phyloP scores from a whole-genome alignment of 2,113 vertebrate genomes.

The Saccopteryx leptura region DNA sequence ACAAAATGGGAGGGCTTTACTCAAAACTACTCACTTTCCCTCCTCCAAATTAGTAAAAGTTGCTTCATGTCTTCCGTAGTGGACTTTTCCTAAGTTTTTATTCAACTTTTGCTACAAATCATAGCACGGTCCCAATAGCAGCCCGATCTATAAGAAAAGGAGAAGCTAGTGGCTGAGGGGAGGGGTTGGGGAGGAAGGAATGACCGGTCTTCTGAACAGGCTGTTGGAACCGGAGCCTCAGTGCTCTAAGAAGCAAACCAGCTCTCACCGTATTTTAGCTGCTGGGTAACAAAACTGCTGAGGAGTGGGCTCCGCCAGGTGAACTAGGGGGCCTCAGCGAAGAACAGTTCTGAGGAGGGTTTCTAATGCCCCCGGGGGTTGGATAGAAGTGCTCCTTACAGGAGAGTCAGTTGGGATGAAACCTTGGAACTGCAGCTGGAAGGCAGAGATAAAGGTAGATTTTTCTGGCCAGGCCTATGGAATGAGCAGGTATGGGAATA shows the following conservation, averaged over 20 bases:
- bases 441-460: neutral
- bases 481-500: neutral
- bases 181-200: fast-evolving
- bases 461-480: neutral
- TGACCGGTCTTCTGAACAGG: neutral
- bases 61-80: neutral
- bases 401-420: fast-evolving
- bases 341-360: neutral
- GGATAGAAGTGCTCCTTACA: neutral
- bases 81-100: neutral
- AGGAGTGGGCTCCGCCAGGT: neutral
- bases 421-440: neutral
- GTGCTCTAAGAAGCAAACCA: neutral
- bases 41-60: neutral
- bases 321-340: neutral
- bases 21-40: neutral
- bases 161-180: fast-evolving
- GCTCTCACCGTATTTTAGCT: neutral
- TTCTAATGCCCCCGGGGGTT: neutral
- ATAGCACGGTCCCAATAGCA: neutral
- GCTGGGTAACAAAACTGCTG: neutral
- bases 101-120: neutral
- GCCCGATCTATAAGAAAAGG: neutral
- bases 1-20: no score
- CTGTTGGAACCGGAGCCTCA: neutral